Base-by-base conservation (phyloP, 2,113 vertebrate species). In the Okapia johnstoni region DNA sequence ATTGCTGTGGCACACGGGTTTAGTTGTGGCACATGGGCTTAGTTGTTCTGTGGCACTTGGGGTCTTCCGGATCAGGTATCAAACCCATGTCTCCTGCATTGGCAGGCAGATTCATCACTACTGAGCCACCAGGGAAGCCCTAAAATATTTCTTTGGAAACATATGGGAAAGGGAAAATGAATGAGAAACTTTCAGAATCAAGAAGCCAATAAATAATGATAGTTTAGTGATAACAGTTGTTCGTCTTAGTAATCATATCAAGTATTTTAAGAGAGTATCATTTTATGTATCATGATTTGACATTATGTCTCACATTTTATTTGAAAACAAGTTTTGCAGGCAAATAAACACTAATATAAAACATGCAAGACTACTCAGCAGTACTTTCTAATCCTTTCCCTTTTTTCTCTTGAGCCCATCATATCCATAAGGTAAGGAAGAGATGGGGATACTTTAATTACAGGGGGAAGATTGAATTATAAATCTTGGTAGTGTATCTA, bases 91-190 rank as follows among this genome's bases (percentile, higher is more conserved):
- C 23, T 76, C 23, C 70, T 76, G 40, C 70, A 76, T 1, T 43
- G 70, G 70, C 70, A 43, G 70, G 36, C 70, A 76, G 23, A 26
- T 43, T 15, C 36, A 43, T 43, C 43, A 15, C 36, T 14, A 43
- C 25, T 43, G 23, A 43, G 23, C 11, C 21, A 43, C 23, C 23
- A 76, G 23, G 11, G 70, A 76, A 15, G 23, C 40, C 70, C 23
- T 43, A 26, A 43, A 76, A 43, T 84, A 95, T 80, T 95, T 96
- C 25, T 58, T 85, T 85, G 26, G 23, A n/a, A 96, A 96, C 30
- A 10, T 40, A 7, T 55, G 5, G 8, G 57, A 23, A 17, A 63
- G 40, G 6, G n/a, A 94, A 85, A 73, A 85, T 84, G 30, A 95
- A 63, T 21, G 25, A 61, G n/a, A 54, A 85, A 3, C 2, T 86